These are phyloP conservation scores for Pseudolycoriella hygida DNA, from an alignment of 2,888 invertebrate genomes.

Conservation along the genomic window DNA sequence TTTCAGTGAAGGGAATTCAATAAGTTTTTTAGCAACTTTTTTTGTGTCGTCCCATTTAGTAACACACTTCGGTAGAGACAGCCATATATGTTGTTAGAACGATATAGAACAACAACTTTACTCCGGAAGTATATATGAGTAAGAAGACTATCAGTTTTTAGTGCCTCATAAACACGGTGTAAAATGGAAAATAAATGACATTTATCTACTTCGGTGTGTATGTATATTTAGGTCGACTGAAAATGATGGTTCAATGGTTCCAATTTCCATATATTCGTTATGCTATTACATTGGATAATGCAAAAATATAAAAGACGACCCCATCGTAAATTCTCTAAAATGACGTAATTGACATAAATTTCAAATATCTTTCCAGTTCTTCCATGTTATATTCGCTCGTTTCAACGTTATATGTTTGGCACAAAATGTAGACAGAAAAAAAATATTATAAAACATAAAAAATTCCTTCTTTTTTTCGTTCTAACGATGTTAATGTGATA, in stretches of 20 bases:
- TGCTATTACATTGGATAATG: background rate
- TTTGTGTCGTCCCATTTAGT: too few relatives aligned
- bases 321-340: background rate
- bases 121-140: background rate
- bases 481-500: too few relatives aligned
- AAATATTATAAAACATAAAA: too few relatives aligned
- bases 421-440: too few relatives aligned
- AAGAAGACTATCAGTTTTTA: constrained; percentile 11
- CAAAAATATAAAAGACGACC: constrained; percentile 1
- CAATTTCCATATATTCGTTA: constrained; percentile 1
- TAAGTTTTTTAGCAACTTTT: too few relatives aligned
- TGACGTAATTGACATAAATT: constrained; percentile 2
- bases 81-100: too few relatives aligned
- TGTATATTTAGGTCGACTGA: constrained; percentile 1
- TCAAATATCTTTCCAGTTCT: background rate
- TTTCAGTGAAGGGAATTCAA: too few relatives aligned
- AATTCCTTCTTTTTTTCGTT: too few relatives aligned
- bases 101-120: too few relatives aligned
- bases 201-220: constrained; percentile 3
- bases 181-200: constrained; percentile 10
- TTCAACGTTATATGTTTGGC: too few relatives aligned
- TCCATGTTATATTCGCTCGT: too few relatives aligned
- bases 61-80: too few relatives aligned
- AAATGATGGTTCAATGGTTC: constrained; percentile 1
- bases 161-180: constrained; percentile 10